Percentiles rank a stretch among this genome's conserved stretches.
These are phyloP conservation scores for Archivesica marissinica DNA, from an alignment of 1,140 invertebrate genomes.

Conservation along the genomic window DNA sequence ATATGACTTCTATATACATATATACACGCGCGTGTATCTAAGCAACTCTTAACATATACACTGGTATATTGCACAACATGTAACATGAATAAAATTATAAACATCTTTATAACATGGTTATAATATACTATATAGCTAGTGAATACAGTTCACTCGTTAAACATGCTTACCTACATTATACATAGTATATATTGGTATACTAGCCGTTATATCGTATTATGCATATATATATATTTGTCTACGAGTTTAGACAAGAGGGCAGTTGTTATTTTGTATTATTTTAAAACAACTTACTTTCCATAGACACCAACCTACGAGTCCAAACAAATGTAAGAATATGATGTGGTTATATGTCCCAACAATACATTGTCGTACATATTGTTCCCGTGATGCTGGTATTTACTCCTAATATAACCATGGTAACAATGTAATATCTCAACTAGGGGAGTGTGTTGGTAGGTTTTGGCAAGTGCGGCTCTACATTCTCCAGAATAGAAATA, in stretches of 20 bases:
- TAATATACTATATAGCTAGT: not conserved
- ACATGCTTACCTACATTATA: too few relatives aligned
- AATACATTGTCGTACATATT: not conserved
- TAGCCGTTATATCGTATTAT: too few relatives aligned
- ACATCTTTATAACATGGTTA: constrained; percentile 17
- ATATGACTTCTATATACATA: not conserved
- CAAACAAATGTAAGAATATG: too few relatives aligned
- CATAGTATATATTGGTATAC: too few relatives aligned
- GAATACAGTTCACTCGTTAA: too few relatives aligned
- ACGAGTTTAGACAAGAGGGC: too few relatives aligned
- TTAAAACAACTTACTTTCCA: too few relatives aligned
- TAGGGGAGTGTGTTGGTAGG: not conserved
- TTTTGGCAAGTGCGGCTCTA: not conserved
- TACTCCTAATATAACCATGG: not conserved
- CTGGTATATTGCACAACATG: constrained; percentile 5
- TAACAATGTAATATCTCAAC: not conserved
- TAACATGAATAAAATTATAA: not conserved
- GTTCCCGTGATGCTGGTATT: not conserved
- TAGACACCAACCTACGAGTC: too few relatives aligned
- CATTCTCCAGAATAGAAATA: not conserved
- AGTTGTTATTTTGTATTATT: too few relatives aligned
- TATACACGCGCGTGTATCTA: not conserved
- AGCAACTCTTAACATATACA: not conserved
- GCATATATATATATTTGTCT: too few relatives aligned
- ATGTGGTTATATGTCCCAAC: not conserved